Conservation (phyloP, 2,888 invertebrate species). For the Seladonia tumulorum region DNA sequence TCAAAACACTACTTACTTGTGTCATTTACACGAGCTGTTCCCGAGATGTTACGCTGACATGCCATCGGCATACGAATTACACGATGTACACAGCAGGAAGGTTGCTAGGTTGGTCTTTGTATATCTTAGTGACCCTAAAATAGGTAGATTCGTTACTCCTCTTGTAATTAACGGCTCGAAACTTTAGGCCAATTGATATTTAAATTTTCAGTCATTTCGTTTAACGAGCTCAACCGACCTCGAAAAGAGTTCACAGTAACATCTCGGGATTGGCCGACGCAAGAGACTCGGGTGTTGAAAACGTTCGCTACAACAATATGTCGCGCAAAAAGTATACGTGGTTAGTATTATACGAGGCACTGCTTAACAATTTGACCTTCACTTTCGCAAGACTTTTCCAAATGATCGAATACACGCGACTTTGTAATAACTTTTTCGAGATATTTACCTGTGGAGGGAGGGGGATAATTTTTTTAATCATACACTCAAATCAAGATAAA, state of each 20-base stretch:
- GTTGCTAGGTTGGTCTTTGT: constrained; percentile 6
- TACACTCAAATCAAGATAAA: no score
- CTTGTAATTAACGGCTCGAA: background rate
- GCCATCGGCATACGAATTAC: constrained; percentile 6
- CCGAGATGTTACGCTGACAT: constrained; percentile 4
- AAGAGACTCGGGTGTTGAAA: background rate
- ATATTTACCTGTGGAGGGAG: no score
- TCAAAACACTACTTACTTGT: constrained; percentile 3
- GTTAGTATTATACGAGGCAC: no score
- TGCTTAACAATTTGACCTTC: no score
- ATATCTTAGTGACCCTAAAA: constrained; percentile 8
- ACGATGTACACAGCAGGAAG: background rate
- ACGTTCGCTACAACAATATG: background rate
- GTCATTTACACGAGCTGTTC: background rate
- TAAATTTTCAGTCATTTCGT: background rate
- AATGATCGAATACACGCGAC: no score
- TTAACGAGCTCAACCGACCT: background rate
- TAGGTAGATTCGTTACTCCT: constrained; percentile 7
- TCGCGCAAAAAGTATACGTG: background rate
- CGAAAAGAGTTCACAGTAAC: background rate
- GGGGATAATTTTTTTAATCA: no score
- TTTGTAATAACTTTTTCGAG: no score
- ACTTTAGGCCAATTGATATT: background rate
- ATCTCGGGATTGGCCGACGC: background rate
- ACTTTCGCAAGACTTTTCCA: no score